These are phyloP conservation scores for Acipenser oxyrinchus DNA, from an alignment of 2,797 vertebrate genomes.

Conservation along the genomic window DNA sequence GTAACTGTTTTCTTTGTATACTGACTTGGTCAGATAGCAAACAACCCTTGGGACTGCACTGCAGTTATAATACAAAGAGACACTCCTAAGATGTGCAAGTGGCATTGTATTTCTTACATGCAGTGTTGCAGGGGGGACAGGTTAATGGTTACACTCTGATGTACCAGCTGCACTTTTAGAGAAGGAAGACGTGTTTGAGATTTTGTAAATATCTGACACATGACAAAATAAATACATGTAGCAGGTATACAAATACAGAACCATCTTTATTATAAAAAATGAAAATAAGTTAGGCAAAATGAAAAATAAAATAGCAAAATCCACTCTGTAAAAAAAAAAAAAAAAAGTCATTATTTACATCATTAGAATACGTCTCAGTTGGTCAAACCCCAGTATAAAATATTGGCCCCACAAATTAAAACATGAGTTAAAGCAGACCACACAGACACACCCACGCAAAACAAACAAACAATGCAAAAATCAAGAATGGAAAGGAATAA, in stretches of 20 bases:
- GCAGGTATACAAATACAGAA: slow-evolving; percentile 67
- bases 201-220: neutral
- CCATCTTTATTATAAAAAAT: slow-evolving; percentile 85
- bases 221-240: slow-evolving; percentile 29
- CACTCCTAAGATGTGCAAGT: too few relatives aligned
- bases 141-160: too few relatives aligned
- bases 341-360: slow-evolving; percentile 55
- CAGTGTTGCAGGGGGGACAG: too few relatives aligned
- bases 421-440: slow-evolving; percentile 38
- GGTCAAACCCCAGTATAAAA: slow-evolving; percentile 82
- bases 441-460: slow-evolving; percentile 48
- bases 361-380: slow-evolving; percentile 72
- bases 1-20: too few relatives aligned
- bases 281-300: slow-evolving; percentile 95
- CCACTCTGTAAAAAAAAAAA: slow-evolving; percentile 84
- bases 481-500: slow-evolving; percentile 35
- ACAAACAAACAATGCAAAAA: slow-evolving; percentile 37
- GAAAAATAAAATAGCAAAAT: slow-evolving; percentile 80
- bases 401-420: slow-evolving; percentile 75
- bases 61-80: too few relatives aligned
- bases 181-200: too few relatives aligned
- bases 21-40: too few relatives aligned
- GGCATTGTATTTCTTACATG: too few relatives aligned
- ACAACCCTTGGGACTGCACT: too few relatives aligned
- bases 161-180: too few relatives aligned